Conservation (phyloP, 2,797 vertebrate species). For the Euphonia xanthogaster region DNA sequence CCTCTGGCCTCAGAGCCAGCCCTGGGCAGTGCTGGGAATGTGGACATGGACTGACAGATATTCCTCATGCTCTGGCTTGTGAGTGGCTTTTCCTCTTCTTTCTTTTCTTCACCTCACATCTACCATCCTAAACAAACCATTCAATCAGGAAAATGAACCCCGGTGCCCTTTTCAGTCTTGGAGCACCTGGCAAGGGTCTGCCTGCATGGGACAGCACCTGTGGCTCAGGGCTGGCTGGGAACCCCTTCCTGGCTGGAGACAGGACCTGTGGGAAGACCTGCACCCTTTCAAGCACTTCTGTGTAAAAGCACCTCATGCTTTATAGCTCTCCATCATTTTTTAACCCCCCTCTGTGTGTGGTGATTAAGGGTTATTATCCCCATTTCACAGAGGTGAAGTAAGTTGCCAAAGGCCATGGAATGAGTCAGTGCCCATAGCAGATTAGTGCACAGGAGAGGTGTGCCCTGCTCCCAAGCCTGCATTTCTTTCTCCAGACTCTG, state of each 20-base stretch:
- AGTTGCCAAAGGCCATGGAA: slow-evolving; percentile 32
- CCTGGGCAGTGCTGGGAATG: background rate
- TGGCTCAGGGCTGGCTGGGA: background rate
- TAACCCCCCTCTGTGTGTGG: background rate
- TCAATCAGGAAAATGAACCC: background rate
- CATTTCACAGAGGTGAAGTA: slow-evolving; percentile 44
- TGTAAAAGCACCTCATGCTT: background rate
- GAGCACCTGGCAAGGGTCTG: background rate
- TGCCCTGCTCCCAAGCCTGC: background rate
- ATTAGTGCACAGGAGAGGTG: background rate
- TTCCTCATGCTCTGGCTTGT: background rate
- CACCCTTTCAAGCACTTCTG: background rate
- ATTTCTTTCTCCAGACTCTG: background rate
- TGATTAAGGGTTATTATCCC: slow-evolving; percentile 45
- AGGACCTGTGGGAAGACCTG: background rate
- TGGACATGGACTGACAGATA: background rate
- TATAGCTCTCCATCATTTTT: background rate
- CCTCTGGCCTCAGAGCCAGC: background rate
- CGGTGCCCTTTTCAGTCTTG: background rate
- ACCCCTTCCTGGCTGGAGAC: background rate
- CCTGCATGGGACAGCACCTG: background rate
- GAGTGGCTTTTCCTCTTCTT: background rate
- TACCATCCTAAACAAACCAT: background rate
- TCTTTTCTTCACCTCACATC: background rate
- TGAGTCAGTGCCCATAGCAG: slow-evolving; percentile 17